phyloP scores from a whole-genome alignment of 2,888 invertebrate species.

The Oasisia sp. region DNA sequence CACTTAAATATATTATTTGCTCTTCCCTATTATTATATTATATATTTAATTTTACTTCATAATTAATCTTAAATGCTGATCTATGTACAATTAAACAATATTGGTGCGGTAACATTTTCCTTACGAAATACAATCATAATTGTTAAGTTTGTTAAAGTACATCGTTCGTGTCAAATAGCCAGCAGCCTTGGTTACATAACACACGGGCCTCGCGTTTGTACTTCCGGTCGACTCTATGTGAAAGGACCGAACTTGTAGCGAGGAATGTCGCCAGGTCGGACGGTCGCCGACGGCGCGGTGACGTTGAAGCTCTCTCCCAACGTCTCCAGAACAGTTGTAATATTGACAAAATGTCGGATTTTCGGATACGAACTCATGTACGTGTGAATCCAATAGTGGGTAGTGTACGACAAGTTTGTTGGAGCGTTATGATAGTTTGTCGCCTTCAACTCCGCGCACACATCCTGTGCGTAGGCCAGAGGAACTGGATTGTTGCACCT shows the following conservation, averaged over 20 bases:
- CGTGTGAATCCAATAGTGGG: constrained; percentile 42
- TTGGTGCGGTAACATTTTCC: too few relatives aligned
- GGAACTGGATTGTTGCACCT: constrained; percentile 29
- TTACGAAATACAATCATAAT: too few relatives aligned
- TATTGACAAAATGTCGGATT: neutral
- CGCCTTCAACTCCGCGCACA: constrained; percentile 29
- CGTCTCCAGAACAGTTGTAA: neutral
- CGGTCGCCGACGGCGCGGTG: neutral
- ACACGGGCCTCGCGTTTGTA: too few relatives aligned
- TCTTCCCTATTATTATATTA: too few relatives aligned
- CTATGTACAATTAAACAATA: too few relatives aligned
- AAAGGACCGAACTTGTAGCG: neutral
- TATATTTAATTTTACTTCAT: too few relatives aligned
- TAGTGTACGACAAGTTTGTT: constrained; percentile 29
- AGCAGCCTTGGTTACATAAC: too few relatives aligned
- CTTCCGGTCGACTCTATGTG: neutral
- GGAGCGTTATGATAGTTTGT: constrained; percentile 22
- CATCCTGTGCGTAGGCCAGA: neutral
- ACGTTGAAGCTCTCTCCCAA: neutral
- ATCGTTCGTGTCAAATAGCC: too few relatives aligned
- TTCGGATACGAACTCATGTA: neutral
- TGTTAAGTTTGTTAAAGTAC: too few relatives aligned
- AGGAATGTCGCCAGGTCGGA: neutral
- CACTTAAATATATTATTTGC: too few relatives aligned
- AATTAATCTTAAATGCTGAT: too few relatives aligned